These are phyloP conservation scores for Montipora efflorescens DNA, from an alignment of 64 coral and sea anemone genomes.

Conservation along the genomic window DNA sequence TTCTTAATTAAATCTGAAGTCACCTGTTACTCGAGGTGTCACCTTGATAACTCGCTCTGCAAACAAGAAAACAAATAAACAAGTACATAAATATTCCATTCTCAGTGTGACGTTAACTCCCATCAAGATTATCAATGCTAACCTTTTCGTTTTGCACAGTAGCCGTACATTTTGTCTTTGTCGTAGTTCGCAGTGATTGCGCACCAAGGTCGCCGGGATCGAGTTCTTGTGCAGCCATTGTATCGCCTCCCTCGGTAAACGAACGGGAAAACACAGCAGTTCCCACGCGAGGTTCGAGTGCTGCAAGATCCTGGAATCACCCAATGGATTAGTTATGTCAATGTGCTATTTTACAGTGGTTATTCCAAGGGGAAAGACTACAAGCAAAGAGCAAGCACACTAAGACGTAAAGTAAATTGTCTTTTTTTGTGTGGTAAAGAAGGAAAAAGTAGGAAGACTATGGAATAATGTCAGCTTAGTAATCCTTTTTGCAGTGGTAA, in stretches of 20 bases:
- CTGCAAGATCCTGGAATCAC: slow-evolving; percentile 25
- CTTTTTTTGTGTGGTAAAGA: no score
- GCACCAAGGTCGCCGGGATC: slow-evolving; percentile 51
- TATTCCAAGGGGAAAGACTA: not conserved
- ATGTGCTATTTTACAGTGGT: no score
- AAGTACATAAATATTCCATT: not conserved
- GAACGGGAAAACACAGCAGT: slow-evolving; percentile 74
- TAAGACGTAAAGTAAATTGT: no score
- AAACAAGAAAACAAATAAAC: not conserved
- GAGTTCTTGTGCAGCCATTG: slow-evolving; percentile 10
- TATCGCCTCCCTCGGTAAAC: slow-evolving; percentile 51
- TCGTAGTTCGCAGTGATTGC: slow-evolving; percentile 64
- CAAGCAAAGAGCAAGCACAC: no score
- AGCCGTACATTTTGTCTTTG: slow-evolving; percentile 61
- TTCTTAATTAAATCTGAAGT: not conserved
- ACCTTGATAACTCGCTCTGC: slow-evolving; percentile 12
- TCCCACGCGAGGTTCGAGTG: slow-evolving; percentile 17
- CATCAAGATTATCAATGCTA: not conserved
- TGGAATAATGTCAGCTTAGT: no score
- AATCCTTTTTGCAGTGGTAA: no score
- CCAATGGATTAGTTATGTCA: not conserved
- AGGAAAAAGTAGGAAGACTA: no score
- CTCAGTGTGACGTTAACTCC: no score
- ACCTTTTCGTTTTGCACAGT: slow-evolving; percentile 27
- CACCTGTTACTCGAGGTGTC: not conserved